Base-by-base conservation (phyloP, 2,113 vertebrate species). In the Lophotis ruficrista region DNA sequence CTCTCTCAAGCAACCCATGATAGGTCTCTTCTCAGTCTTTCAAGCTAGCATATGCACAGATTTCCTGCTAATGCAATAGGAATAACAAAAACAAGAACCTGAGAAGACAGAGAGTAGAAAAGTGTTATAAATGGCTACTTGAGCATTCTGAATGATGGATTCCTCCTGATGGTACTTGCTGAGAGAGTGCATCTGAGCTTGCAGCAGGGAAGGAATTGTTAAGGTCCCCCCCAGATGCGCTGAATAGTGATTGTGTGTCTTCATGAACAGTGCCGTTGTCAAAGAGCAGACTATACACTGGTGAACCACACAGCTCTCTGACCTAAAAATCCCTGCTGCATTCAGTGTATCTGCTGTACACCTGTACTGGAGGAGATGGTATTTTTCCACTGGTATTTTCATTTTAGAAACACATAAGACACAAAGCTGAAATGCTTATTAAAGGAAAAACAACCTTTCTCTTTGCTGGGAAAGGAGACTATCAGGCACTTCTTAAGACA, bases 21-120 rank as follows among this genome's bases (percentile, higher is more conserved):
- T 68, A 87, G 38, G 90, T 94, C 86, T 95, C 31, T 95, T 97
- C 91, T 91, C 95, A 69, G 91, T 45, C 70, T 96, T 86, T 95
- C 81, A 82, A 73, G 54, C 19, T 72, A 69, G 61, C 95, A 96
- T 93, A 94, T 91, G 93, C 62, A 70, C 90, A 96, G 93, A 96
- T 91, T 93, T 87, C 53, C 58, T 85, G 89, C 38, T 94, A 95
- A 87, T 79, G 91, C 25, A 82, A 48, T 2, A 90, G 35, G 37
- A 87, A 78, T 75, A 96, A 93, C 89, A 82, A 87, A 89, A 96
- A 70, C 94, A 95, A 80, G 87, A 95, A 93, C 75, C 81, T 65
- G 93, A 95, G 65, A 94, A 87, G 20, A 78, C 37, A 80, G 83
- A 64, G 62, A 69, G 18, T 53, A 62, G 53, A 70, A 94, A 97